These are phyloP conservation scores for Mohoua ochrocephala DNA, from an alignment of 2,113 vertebrate genomes.

Conservation along the genomic window DNA sequence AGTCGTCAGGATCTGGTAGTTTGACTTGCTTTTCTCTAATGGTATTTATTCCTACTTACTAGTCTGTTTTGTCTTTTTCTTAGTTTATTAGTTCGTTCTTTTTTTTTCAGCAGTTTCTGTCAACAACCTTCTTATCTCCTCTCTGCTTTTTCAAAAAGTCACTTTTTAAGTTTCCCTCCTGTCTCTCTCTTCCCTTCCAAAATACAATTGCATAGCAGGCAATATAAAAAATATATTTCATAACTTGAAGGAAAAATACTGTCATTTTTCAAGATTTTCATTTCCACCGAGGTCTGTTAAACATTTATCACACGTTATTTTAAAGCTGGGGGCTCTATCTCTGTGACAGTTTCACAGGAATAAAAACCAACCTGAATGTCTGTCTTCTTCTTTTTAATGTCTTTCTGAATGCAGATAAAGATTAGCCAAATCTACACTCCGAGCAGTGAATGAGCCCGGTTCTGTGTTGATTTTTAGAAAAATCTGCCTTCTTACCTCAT, in stretches of 20 bases:
- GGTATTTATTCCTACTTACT: background rate
- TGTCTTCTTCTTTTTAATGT: background rate
- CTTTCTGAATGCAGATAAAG: background rate
- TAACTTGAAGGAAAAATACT: background rate
- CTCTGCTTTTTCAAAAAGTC: background rate
- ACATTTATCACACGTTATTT: background rate
- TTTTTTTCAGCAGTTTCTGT: background rate
- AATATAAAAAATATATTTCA: background rate
- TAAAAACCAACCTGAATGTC: background rate
- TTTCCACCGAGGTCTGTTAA: background rate
- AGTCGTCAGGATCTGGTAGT: background rate
- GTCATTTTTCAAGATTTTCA: background rate
- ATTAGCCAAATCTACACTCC: background rate
- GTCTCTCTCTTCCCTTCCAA: background rate
- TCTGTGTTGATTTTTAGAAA: background rate
- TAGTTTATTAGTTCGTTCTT: background rate
- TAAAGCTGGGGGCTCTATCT: background rate
- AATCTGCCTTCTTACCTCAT: background rate
- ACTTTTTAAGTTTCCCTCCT: background rate
- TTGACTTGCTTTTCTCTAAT: background rate
- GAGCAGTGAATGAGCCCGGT: background rate
- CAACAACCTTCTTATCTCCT: background rate
- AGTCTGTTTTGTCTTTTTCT: background rate
- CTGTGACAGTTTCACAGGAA: background rate
- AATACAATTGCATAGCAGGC: background rate